Percentiles rank a stretch among this genome's conserved stretches.
Conservation (phyloP, 2,888 invertebrate species). For the Camponotus fellah region DNA sequence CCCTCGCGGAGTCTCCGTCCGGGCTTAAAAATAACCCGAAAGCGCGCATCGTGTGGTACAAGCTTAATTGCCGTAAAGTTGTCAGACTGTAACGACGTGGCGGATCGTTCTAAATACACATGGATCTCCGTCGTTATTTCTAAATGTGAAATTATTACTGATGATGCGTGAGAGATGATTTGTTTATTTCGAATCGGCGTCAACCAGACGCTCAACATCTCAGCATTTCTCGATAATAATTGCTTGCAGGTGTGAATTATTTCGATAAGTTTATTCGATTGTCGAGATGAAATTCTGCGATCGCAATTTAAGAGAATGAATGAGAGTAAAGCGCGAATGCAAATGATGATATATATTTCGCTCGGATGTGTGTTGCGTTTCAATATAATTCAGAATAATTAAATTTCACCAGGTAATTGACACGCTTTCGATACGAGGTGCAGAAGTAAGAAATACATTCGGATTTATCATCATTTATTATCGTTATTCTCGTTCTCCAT, state of each 20-base stretch:
- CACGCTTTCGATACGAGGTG: conserved; percentile 43
- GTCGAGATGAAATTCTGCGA: neutral
- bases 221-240: neutral
- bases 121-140: conserved; percentile 43
- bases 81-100: conserved; percentile 53
- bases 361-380: conserved; percentile 5
- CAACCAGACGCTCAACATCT: neutral
- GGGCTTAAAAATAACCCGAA: conserved; percentile 72
- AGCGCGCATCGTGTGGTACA: conserved; percentile 54
- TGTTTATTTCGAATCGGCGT: conserved; percentile 12
- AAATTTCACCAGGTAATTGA: conserved; percentile 56
- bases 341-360: conserved; percentile 26
- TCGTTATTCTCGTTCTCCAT: conserved; percentile 51
- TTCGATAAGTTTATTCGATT: conserved; percentile 8
- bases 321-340: conserved; percentile 13
- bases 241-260: neutral
- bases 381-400: conserved; percentile 42
- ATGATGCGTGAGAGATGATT: too few relatives aligned
- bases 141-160: conserved; percentile 30
- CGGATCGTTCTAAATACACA: conserved; percentile 57
- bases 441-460: conserved; percentile 22
- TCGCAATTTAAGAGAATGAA: conserved; percentile 6
- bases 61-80: conserved; percentile 74
- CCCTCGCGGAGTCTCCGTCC: conserved; percentile 30
- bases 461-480: conserved; percentile 59